Evolutionary conservation across 2,888 invertebrate species (phyloP), one percentile per base, ranked within the genome.

Genomic region (Anagyrus pseudococci): DNA sequence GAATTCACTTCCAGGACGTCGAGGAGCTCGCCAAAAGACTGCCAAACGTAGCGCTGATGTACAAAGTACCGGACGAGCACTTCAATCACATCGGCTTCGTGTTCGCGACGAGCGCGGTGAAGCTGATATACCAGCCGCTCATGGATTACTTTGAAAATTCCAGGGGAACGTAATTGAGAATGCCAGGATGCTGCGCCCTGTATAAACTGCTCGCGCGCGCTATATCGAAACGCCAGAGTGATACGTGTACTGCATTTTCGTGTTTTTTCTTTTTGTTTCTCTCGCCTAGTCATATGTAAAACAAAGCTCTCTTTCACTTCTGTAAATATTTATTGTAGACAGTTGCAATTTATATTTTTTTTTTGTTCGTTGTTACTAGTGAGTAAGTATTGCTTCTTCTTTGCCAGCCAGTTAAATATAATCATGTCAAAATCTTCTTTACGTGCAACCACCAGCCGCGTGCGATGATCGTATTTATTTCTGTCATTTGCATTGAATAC

Each of bases 11-110:
- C 37, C 69, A 85, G 84, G 89, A 89, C 72, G 85, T 88, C 2
- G 81, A 85, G 58, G 82, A 81, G 61, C 75, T 89, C 23, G 84
- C 83, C 43, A 76, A 73, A 13, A 82, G 83, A 75, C 83, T 85
- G 66, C 86, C 84, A 59, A 87, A 83, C 69, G 81, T 84, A 2
- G 67, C 67, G 37, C 17, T 73, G 52, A 29, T 68, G 6, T 68
- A 73, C 59, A 68, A 71, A 67, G 69, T 77, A 13, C 73, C 71
- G 1, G 67, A 71, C 54, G 67, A 73, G 2, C 56, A 72, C 3
- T 77, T 77, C 62, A 77, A 75, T 66, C 77, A 76, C 54, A 72
- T 76, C 33, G 73, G 75, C 46, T 77, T 75, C 33, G 69, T 64
- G 53, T 75, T 70, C 52, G 75, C 73, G 1, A 68, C 67, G 4